phyloP scores from a whole-genome alignment of 2,888 invertebrate species.

The Drosophila affinis region DNA sequence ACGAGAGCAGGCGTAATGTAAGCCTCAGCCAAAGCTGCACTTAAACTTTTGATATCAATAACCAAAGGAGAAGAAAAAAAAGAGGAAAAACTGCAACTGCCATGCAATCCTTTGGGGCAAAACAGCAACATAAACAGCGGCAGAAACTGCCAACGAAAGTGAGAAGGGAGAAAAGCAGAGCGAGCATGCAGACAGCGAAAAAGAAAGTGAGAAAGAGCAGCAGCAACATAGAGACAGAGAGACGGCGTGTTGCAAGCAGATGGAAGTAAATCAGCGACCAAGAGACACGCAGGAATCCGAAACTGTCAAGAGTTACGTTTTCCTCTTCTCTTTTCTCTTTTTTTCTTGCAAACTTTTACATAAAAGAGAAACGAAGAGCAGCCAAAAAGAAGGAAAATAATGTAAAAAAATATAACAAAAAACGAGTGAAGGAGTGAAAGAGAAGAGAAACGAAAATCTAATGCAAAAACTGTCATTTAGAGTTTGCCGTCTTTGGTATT shows the following conservation, averaged over 20 bases:
- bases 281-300: conserved; percentile 9
- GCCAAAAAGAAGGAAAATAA: conserved; percentile 10
- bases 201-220: conserved; percentile 4
- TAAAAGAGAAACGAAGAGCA: not conserved
- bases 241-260: too few species aligned
- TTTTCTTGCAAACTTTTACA: conserved; percentile 9
- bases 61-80: conserved; percentile 14
- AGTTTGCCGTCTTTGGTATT: conserved; percentile 60
- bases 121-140: conserved; percentile 22
- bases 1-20: conserved; percentile 74
- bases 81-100: conserved; percentile 48
- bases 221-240: conserved; percentile 9
- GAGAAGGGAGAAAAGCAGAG: not conserved
- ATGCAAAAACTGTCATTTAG: conserved; percentile 78
- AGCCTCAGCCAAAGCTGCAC: conserved; percentile 74
- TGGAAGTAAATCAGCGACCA: conserved; percentile 37
- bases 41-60: conserved; percentile 79
- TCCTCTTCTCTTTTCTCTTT: not conserved
- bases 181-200: conserved; percentile 10
- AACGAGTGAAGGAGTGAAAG: not conserved
- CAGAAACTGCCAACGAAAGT: conserved; percentile 22
- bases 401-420: conserved; percentile 1
- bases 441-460: conserved; percentile 56
- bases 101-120: conserved; percentile 25
- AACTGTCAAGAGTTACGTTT: conserved; percentile 28